Conservation (phyloP, 2,113 vertebrate species). For the Collichthys lucidus region DNA sequence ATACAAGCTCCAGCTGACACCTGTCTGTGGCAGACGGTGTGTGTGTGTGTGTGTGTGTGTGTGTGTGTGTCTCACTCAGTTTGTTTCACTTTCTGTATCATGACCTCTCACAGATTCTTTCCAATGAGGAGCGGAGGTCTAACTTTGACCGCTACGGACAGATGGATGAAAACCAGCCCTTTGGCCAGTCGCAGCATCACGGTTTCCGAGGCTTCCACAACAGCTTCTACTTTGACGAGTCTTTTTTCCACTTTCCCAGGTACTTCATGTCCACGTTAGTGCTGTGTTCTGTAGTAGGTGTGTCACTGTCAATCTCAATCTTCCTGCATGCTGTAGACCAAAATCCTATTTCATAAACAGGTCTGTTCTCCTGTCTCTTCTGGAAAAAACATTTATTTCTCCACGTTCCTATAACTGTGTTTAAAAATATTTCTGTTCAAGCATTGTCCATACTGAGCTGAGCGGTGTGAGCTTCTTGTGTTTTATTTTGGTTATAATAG, state of each 20-base stretch:
- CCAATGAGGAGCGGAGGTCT: constrained; percentile 91
- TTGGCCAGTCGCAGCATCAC: constrained; percentile 84
- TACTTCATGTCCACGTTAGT: constrained; percentile 44
- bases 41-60: neutral
- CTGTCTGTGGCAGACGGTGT: neutral
- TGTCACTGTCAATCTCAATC: neutral
- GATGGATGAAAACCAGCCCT: constrained; percentile 89
- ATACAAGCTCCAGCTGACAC: neutral
- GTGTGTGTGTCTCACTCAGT: neutral
- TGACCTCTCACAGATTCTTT: constrained; percentile 87
- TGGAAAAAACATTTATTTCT: neutral
- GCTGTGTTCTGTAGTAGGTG: neutral
- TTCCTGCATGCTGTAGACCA: neutral
- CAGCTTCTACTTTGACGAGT: constrained; percentile 95
- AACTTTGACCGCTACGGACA: constrained; percentile 93
- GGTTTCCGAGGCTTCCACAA: constrained; percentile 90
- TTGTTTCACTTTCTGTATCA: constrained; percentile 3
- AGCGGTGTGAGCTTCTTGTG: neutral
- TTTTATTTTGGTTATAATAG: neutral
- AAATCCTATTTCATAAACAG: neutral
- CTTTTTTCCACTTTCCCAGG: constrained; percentile 94
- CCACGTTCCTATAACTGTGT: too few species aligned
- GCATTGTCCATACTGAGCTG: neutral
- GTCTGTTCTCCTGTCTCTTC: neutral
- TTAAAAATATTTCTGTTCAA: neutral